These are phyloP conservation scores for Epicauta chinensis DNA, from an alignment of 1,140 invertebrate species.

Conservation along the genomic window DNA sequence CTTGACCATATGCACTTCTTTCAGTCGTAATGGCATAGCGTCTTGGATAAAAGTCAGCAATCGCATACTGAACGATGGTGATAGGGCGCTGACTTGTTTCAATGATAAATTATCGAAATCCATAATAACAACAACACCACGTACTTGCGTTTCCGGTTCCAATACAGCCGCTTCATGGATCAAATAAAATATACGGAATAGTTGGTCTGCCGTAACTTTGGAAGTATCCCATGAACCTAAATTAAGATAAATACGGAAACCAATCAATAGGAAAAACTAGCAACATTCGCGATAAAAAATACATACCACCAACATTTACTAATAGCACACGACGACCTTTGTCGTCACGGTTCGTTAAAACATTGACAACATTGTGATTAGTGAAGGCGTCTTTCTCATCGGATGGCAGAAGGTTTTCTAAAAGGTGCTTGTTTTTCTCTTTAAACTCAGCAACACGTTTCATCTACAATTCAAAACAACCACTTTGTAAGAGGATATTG, in stretches of 20 bases:
- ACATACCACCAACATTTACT: constrained; percentile 34
- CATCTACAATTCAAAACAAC: constrained; percentile 53
- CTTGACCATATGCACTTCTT: constrained; percentile 86
- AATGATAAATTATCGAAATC: constrained; percentile 70
- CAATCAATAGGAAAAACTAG: not conserved
- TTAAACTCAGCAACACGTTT: constrained; percentile 66
- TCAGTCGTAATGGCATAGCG: constrained; percentile 80
- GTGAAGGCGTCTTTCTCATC: constrained; percentile 59
- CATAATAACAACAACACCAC: constrained; percentile 70
- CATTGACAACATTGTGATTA: constrained; percentile 67
- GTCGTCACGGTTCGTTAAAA: constrained; percentile 34
- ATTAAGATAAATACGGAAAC: not conserved
- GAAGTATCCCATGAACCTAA: constrained; percentile 66
- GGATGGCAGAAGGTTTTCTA: constrained; percentile 57
- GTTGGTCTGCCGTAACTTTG: constrained; percentile 60
- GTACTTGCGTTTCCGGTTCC: constrained; percentile 66
- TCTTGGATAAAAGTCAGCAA: constrained; percentile 77
- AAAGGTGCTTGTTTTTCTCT: constrained; percentile 55
- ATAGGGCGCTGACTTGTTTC: constrained; percentile 63
- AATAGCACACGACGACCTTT: constrained; percentile 34
- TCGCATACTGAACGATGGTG: constrained; percentile 64
- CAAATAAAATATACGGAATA: constrained; percentile 72
- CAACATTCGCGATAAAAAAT: not conserved
- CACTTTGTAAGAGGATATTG: not conserved
- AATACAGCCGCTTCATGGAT: constrained; percentile 66